Evolutionary conservation across 2,113 vertebrate species (phyloP).

Genomic region (Phoxinus phoxinus): DNA sequence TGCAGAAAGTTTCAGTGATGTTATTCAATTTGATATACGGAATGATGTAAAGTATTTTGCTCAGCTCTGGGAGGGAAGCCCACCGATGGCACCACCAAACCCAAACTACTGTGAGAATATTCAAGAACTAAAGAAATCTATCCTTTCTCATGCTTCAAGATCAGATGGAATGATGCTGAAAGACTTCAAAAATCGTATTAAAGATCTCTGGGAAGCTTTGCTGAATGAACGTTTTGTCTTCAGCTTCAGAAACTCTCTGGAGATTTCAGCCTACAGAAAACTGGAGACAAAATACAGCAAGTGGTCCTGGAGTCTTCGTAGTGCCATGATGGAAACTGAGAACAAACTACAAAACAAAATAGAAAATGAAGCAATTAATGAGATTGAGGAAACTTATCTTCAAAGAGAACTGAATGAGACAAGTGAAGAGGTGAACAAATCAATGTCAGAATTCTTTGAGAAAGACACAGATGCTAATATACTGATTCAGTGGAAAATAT

Average conservation of each 20-base stretch:
- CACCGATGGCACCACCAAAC: slow-evolving; percentile 62
- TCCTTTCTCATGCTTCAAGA: slow-evolving; percentile 23
- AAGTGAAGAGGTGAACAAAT: slow-evolving; percentile 39
- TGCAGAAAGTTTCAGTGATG: slow-evolving; percentile 61
- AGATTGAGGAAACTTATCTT: background rate
- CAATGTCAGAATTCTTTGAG: slow-evolving; percentile 36
- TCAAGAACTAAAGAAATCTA: slow-evolving; percentile 13
- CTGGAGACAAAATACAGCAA: slow-evolving; percentile 29
- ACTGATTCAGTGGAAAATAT: background rate
- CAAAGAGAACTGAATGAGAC: slow-evolving; percentile 25
- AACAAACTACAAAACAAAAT: slow-evolving; percentile 63
- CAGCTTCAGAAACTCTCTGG: slow-evolving; percentile 71
- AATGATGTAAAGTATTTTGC: slow-evolving; percentile 60
- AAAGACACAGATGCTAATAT: slow-evolving; percentile 64
- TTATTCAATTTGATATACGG: slow-evolving; percentile 56
- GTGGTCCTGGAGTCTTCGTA: slow-evolving; percentile 52
- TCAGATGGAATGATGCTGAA: slow-evolving; percentile 52
- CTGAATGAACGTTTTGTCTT: slow-evolving; percentile 65
- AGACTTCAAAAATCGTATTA: slow-evolving; percentile 66
- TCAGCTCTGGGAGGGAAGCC: slow-evolving; percentile 44
- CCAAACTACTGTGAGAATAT: slow-evolving; percentile 53
- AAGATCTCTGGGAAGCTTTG: slow-evolving; percentile 30
- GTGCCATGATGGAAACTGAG: slow-evolving; percentile 51
- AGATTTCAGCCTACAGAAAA: slow-evolving; percentile 60
- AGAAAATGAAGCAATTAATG: background rate